Evolutionary conservation across 64 coral and sea anemone species (phyloP).

Genomic region (Pocillopora verrucosa): DNA sequence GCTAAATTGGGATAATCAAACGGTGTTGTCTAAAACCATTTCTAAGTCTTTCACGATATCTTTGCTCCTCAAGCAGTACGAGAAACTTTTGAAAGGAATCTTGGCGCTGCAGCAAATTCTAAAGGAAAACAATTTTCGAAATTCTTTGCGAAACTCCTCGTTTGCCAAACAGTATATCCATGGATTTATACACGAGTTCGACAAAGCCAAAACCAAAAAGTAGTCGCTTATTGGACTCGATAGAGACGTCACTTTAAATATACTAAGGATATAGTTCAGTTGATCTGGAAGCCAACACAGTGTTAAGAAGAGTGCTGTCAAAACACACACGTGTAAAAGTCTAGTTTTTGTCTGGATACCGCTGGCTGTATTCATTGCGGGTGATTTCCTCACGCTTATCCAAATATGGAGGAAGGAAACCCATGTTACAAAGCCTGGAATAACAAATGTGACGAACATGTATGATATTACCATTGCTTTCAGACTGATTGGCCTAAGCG

Average conservation of each 20-base stretch:
- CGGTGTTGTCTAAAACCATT: background rate
- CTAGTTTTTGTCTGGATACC: background rate
- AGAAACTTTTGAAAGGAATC: background rate
- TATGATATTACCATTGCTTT: background rate
- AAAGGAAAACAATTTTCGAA: background rate
- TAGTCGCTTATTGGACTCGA: background rate
- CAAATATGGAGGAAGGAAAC: slow-evolving; percentile 19
- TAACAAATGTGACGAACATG: slow-evolving; percentile 4
- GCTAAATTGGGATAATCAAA: background rate
- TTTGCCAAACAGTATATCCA: slow-evolving; percentile 39
- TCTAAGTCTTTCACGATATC: background rate
- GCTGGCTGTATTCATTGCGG: background rate
- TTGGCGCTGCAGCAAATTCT: background rate
- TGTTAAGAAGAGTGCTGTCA: slow-evolving; percentile 19
- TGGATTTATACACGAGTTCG: slow-evolving; percentile 21
- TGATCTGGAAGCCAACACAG: slow-evolving; percentile 36
- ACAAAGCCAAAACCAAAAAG: slow-evolving; percentile 18
- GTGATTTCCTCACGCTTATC: background rate
- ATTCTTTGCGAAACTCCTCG: slow-evolving; percentile 24
- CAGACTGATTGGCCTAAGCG: background rate
- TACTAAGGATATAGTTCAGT: slow-evolving; percentile 32
- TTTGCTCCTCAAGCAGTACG: background rate
- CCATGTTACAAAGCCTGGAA: slow-evolving; percentile 7
- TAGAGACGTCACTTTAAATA: background rate
- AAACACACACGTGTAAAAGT: slow-evolving; percentile 12